Evolutionary conservation across 2,113 vertebrate species (phyloP).

Genomic region (Maccullochella peelii): DNA sequence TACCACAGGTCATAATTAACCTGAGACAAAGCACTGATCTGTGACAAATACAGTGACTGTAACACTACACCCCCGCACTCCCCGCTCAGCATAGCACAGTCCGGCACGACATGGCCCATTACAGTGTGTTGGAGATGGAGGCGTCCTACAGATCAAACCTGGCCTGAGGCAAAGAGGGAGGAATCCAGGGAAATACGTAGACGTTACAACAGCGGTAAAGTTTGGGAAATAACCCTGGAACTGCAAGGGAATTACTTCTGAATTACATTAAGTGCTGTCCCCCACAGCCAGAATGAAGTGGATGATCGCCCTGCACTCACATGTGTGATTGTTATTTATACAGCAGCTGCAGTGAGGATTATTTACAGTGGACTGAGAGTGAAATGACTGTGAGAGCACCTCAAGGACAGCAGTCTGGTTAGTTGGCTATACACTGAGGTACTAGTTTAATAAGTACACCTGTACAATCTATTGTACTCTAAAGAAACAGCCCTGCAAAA

Average conservation of each 20-base stretch:
- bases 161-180: slow-evolving; percentile 44
- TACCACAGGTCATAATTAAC: slow-evolving; percentile 81
- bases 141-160: slow-evolving; percentile 41
- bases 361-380: slow-evolving; percentile 47
- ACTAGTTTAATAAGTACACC: neutral
- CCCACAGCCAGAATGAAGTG: slow-evolving; percentile 43
- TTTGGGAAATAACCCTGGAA: slow-evolving; percentile 49
- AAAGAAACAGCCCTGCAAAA: neutral
- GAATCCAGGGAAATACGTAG: slow-evolving; percentile 49
- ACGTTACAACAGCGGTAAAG: slow-evolving; percentile 14
- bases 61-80: slow-evolving; percentile 61
- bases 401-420: slow-evolving; percentile 56
- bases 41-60: slow-evolving; percentile 80
- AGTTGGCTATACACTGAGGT: neutral
- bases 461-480: neutral
- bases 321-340: slow-evolving; percentile 62
- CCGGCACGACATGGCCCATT: neutral
- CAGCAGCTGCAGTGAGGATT: slow-evolving; percentile 58
- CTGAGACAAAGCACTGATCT: slow-evolving; percentile 78
- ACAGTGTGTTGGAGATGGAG: slow-evolving; percentile 52
- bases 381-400: slow-evolving; percentile 49
- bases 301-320: slow-evolving; percentile 48
- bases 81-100: slow-evolving; percentile 21
- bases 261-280: slow-evolving; percentile 55
- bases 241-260: slow-evolving; percentile 37